Evolutionary conservation across 2,888 invertebrate species (phyloP), one percentile per base, ranked within the genome.

Genomic region (Phragmatobia fuliginosa): DNA sequence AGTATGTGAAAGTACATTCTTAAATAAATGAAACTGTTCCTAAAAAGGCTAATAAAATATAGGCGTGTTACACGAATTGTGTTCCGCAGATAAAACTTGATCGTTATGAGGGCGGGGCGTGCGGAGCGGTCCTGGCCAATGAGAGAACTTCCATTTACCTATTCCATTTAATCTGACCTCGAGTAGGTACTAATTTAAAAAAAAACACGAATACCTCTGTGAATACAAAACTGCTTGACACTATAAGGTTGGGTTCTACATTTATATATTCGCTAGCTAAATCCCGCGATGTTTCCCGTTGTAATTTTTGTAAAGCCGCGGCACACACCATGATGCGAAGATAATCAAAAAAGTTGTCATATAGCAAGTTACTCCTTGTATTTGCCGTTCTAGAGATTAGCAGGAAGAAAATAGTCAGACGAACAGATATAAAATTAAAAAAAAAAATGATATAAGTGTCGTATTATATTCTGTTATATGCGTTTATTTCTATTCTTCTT

Each of bases 61-160:
- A 82, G 81, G 81, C 78, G 82, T 80, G 82, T 80, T 74, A 75
- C 72, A 60, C 59, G 68, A 33, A 70, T 68, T 67, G 65, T 75
- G 68, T 73, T 77, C 84, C 84, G 83, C 82, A 84, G 86, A 87
- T 86, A 87, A 90, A 91, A 86, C 84, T 85, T 87, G 89, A 91
- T 92, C 90, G 91, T 89, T 90, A 90, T 84, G 85, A 87, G 88
- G 92, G 92, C 92, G 93, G 91, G 89, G 93, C 91, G 79, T 85
- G 79, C 80, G 76, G 83, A 75, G 79, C 71, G 77, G 70, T 65
- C 72, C 81, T 85, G 88, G 83, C 91, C 91, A 91, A 91, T 91
- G 88, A 82, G 84, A 85, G 80, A 82, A 83, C 85, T 84, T 79
- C 83, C 86, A 87, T 85, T 87, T 88, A 87, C 88, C 84, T 85